Percentiles rank a stretch among this genome's conserved stretches.
These are phyloP conservation scores for Peromyscus aztecus DNA, from an alignment of 2,797 vertebrate species.

Conservation along the genomic window DNA sequence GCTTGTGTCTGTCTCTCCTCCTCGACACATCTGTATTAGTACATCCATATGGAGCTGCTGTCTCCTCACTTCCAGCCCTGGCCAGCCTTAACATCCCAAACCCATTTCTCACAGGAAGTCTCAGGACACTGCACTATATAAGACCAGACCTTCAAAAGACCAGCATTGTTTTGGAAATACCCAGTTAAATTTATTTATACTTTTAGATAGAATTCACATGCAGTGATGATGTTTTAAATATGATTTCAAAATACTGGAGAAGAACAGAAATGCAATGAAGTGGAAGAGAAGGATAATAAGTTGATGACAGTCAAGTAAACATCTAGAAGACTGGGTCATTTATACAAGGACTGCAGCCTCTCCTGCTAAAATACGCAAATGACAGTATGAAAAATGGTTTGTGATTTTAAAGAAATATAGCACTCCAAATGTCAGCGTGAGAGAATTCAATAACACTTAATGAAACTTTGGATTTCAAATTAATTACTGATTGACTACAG, in stretches of 20 bases:
- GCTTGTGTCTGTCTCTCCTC: neutral
- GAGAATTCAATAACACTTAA: conserved; percentile 81
- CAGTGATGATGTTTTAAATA: conserved; percentile 75
- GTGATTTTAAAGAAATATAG: conserved; percentile 82
- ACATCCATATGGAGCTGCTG: neutral
- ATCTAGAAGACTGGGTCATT: conserved; percentile 82
- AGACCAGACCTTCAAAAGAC: neutral
- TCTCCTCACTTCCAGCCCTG: neutral
- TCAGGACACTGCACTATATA: fast-evolving
- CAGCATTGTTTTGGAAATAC: conserved; percentile 60
- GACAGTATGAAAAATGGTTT: conserved; percentile 78
- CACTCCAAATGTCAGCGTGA: conserved; percentile 75
- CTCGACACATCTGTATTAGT: neutral
- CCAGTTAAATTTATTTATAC: conserved; percentile 57
- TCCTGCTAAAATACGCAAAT: conserved; percentile 81
- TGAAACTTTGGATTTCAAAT: conserved; percentile 82
- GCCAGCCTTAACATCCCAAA: neutral
- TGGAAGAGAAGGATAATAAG: conserved; percentile 75
- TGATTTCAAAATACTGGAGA: conserved; percentile 74
- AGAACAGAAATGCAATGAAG: conserved; percentile 70
- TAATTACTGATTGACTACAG: conserved; percentile 81
- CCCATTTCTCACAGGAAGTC: neutral
- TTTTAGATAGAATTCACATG: conserved; percentile 62
- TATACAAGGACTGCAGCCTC: conserved; percentile 64
- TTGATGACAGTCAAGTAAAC: conserved; percentile 81